Base-by-base conservation (phyloP, 2,797 vertebrate species). In the Gymnodraco acuticeps region DNA sequence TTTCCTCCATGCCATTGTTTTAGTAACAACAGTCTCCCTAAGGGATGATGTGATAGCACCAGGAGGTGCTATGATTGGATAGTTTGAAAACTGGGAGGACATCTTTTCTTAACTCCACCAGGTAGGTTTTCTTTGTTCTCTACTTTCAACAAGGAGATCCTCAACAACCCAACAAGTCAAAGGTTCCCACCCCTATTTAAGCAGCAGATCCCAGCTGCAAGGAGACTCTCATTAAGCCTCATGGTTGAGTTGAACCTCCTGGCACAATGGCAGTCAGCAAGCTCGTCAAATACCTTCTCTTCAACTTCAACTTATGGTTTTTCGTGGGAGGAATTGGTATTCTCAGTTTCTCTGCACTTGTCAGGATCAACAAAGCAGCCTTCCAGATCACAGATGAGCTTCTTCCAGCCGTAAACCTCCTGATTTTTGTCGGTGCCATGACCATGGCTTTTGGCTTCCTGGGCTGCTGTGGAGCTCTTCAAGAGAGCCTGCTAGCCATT, bases 381-480 rank as follows among this genome's bases (percentile, higher is more conserved):
- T 55, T 73, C 23, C 53, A 75, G 73, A 51, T 87, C 33, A 65
- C 41, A 0, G 56, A 80, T 0, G 38, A 73, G 0, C 4, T 51
- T 9, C 41, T 84, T 4, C 67, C 74, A 0, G 66, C 64, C 1
- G 0, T 74, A 0, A 19, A 83, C 50, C 60, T 96, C 8, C 72
- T 96, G 60, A 94, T 96, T 41, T 88, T 91, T 5, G 13, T 84
- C 14, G 92, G 94, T 1, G 41, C 85, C 13, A 72, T 95, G 43
- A 95, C 95, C 52, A 93, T 95, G 92, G 2, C 95, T 31, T 86
- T 97, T 20, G 94, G 96, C 2, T 96, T 96, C 33, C 63, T 17
- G 33, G 78, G 73, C 75, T 79, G 7, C 47, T 77, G 27, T 8
- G 81, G 70, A 16, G 45, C 55, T 0, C n/a, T 71, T 17, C 0